Evolutionary conservation across 2,888 invertebrate species (phyloP).

Genomic region (Shargacucullia verbasci): DNA sequence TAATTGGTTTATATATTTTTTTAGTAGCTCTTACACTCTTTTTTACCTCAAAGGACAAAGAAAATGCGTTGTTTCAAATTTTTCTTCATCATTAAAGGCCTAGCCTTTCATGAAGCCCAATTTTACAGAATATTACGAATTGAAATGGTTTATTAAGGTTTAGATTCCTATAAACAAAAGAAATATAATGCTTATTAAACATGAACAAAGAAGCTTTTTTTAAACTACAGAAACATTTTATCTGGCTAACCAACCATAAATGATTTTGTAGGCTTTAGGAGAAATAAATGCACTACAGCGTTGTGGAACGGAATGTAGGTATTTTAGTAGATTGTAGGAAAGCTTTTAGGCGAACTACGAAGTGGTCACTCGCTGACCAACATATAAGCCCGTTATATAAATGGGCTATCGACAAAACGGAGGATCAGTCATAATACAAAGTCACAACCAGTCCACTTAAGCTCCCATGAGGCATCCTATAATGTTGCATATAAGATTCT

Average conservation of each 20-base stretch:
- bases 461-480: conserved; percentile 55
- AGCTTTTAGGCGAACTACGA: conserved; percentile 71
- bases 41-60: conserved; percentile 35
- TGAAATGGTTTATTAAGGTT: conserved; percentile 7
- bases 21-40: conserved; percentile 27
- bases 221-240: conserved; percentile 20
- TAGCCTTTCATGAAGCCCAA: conserved; percentile 6
- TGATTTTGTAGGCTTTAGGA: conserved; percentile 27
- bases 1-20: conserved; percentile 42
- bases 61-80: conserved; percentile 20
- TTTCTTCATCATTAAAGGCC: conserved; percentile 16
- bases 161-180: conserved; percentile 5
- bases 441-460: conserved; percentile 35
- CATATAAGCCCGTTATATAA: conserved; percentile 62
- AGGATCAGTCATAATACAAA: conserved; percentile 58
- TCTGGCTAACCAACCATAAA: conserved; percentile 18
- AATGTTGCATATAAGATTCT: conserved; percentile 63
- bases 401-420: conserved; percentile 60
- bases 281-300: conserved; percentile 48
- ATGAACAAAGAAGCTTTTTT: conserved; percentile 4
- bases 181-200: conserved; percentile 8
- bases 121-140: conserved; percentile 10
- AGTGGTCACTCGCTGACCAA: conserved; percentile 58
- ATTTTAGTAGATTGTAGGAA: conserved; percentile 68
- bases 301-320: conserved; percentile 58